These are phyloP conservation scores for Leptinotarsa peninsularis DNA, from an alignment of 2,888 invertebrate genomes.

Conservation along the genomic window DNA sequence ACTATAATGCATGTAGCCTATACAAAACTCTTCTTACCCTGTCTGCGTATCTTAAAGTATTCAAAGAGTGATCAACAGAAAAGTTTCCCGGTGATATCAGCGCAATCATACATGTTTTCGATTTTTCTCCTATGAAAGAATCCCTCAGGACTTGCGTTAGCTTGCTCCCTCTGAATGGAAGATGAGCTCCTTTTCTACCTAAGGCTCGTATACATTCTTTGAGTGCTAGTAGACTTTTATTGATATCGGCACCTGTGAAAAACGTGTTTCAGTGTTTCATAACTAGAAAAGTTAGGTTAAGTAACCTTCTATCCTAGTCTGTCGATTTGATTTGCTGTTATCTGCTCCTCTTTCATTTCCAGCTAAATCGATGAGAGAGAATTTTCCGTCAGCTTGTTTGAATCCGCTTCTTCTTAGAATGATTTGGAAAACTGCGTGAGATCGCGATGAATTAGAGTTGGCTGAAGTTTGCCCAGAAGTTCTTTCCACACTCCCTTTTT, in stretches of 20 bases:
- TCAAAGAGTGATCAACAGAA: slow-evolving; percentile 97
- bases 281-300: not conserved
- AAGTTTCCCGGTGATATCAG: slow-evolving; percentile 97
- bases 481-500: slow-evolving; percentile 87
- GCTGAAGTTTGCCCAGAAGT: slow-evolving; percentile 98
- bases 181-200: slow-evolving; percentile 94
- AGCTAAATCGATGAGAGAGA: slow-evolving; percentile 96
- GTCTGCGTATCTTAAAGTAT: slow-evolving; percentile 97
- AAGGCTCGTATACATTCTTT: slow-evolving; percentile 98
- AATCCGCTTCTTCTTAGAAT: slow-evolving; percentile 80
- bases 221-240: slow-evolving; percentile 93
- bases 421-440: slow-evolving; percentile 99
- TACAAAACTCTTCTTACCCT: slow-evolving; percentile 63
- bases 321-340: slow-evolving; percentile 94
- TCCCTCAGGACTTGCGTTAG: slow-evolving; percentile 95
- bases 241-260: slow-evolving; percentile 85
- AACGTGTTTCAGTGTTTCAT: not conserved
- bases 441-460: slow-evolving; percentile 97
- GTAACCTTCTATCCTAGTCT: slow-evolving; percentile 84
- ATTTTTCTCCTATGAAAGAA: slow-evolving; percentile 98
- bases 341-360: slow-evolving; percentile 99
- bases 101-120: slow-evolving; percentile 99
- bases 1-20: too few species aligned
- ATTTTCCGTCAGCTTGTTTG: slow-evolving; percentile 92
- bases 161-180: slow-evolving; percentile 98